Evolutionary conservation across 1,140 invertebrate species (phyloP), one percentile per base, ranked within the genome.

Genomic region (Andricus grossulariae): DNA sequence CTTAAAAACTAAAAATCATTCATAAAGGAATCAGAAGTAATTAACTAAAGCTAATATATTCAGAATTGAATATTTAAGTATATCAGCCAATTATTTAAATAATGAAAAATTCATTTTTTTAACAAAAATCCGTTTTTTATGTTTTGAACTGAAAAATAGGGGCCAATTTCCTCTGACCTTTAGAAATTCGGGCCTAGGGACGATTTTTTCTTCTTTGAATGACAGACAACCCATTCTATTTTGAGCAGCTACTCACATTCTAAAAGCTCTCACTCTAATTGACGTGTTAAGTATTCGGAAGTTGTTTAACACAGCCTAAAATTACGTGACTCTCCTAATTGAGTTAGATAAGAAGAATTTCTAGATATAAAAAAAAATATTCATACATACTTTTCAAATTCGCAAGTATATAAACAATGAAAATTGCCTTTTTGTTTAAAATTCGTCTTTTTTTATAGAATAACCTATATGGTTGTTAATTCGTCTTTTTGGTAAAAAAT

Each of bases 201-300:
- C 25, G 32, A 66, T n/a, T 66, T 66, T 66, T 66, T 66, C 25
- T 66, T 39, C 39, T 66, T 66, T 15, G n/a, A 66, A 32, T 66
- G 25, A 66, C 60, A 21, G 32, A 66, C 60, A 66, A 66, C 60
- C n/a, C 32, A 66, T 66, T 66, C 60, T 66, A 66, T 66, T 66
- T 66, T 66, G n/a, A 66, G 39, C 15, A 7, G 60, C 60, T 39
- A 39, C 25, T 66, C 25, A 7, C 60, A 39, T 66, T 66, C 60
- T 45, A 3, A 66, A 66, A 66, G 60, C 39, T 16, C 39, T 16
- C 39, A 45, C 60, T n/a, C 39, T n/a, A 21, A 66, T 66, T 66
- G 60, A 66, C 39, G 21, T 60, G 57, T 60, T 60, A 32, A 60
- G 57, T 60, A 60, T 60, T 60, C 57, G 57, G 57, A 60, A 60